Evolutionary conservation across 2,113 vertebrate genomes (phyloP), one percentile per base, ranked within the genome.

Genomic region (Oceanites oceanicus): DNA sequence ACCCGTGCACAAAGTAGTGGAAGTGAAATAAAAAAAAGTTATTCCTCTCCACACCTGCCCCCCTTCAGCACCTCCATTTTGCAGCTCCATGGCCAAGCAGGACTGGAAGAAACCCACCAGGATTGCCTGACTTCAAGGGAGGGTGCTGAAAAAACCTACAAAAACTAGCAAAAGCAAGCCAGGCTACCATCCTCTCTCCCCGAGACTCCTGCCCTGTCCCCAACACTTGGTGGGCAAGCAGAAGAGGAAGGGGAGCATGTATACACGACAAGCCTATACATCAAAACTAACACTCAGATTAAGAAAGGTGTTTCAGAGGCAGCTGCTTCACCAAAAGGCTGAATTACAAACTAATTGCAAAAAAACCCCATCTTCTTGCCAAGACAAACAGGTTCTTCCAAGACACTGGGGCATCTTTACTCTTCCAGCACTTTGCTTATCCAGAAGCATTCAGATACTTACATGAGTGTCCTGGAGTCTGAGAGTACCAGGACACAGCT

Each of bases 281-380:
- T 66, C 10, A 12, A 4, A 79, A 32, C 74, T 50, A 65, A 30
- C 61, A 32, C 32, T 63, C 40, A 63, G 44, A 63, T 78, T 63
- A 71, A 88, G 32, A 81, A 75, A 87, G 66, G 62, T 65, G 44
- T 72, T 90, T 85, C 9, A 2, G 32, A 87, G 52, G 63, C 40
- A 93, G 52, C 26, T 82, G 47, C 42, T 95, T 96, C 90, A 82
- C 58, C 49, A 86, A 83, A 88, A 86, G 52, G 16, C 17, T 79
- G 22, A 88, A 86, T 44, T 78, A 59, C 26, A 67, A 88, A 82
- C 58, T 76, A 75, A 63, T 11, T 50, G 38, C 0, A 27, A 49
- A 63, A 45, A 75, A 49, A 7, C 10, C 2, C 2, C 12, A 44
- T 50, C 30, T 8, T 90, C n/a, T 66, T 75, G 22, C 36, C 66